A percentile compares a stretch with the other conserved stretches of the same genome.
Conservation (phyloP, 2,113 vertebrate species). For the Engystomops pustulosus region DNA sequence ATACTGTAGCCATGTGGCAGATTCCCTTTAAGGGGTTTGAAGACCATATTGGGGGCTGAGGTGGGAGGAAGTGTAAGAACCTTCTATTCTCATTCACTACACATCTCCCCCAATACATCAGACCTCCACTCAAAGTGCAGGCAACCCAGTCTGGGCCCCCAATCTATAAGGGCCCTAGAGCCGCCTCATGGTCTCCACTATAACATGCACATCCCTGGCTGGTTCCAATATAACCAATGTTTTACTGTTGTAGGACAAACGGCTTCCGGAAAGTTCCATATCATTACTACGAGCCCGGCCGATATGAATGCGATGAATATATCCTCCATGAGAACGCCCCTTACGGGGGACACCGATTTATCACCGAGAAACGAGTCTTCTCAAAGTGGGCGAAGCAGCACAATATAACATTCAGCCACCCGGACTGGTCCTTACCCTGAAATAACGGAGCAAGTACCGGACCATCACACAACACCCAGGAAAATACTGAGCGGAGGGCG, state of each 20-base stretch:
- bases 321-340: conserved; percentile 93
- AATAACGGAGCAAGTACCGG: background rate
- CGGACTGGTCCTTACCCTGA: conserved; percentile 91
- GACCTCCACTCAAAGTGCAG: too few species aligned
- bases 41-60: too few species aligned
- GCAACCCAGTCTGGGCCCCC: too few species aligned
- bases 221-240: too few species aligned
- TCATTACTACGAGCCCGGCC: conserved; percentile 94
- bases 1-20: too few species aligned
- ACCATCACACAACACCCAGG: background rate
- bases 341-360: conserved; percentile 94
- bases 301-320: conserved; percentile 94
- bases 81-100: too few species aligned
- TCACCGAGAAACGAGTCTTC: conserved; percentile 95
- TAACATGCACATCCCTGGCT: too few species aligned
- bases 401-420: conserved; percentile 91
- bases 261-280: conserved; percentile 91
- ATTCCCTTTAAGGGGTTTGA: too few species aligned
- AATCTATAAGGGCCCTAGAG: too few species aligned
- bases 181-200: too few species aligned
- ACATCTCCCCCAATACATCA: too few species aligned
- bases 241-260: conserved; percentile 76
- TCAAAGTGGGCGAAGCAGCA: conserved; percentile 93
- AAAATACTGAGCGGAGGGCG: background rate
- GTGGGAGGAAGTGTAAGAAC: too few species aligned